A percentile compares a stretch with the other conserved stretches of the same genome.
Conservation (phyloP, 2,888 invertebrate genomes). For the Lasioglossum vierecki region DNA sequence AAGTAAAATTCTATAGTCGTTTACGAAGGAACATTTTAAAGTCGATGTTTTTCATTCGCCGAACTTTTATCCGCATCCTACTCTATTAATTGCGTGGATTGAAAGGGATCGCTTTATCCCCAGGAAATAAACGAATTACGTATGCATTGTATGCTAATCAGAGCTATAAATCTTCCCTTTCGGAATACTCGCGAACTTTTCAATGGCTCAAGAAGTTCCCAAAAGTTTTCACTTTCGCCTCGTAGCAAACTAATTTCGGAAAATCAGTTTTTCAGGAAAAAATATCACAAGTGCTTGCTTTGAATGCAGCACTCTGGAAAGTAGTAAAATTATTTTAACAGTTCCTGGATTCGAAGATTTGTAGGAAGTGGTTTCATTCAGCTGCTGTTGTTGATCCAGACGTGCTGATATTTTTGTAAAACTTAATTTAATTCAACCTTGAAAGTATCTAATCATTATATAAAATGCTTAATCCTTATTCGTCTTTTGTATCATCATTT, state of each 20-base stretch:
- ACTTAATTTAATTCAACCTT: not conserved
- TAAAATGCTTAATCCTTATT: too few species aligned
- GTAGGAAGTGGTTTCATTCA: not conserved
- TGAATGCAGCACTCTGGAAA: not conserved
- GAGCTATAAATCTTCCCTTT: conserved; percentile 15
- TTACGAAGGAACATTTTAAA: too few species aligned
- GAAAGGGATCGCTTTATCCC: conserved; percentile 26
- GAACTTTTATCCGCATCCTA: too few species aligned
- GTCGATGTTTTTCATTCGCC: too few species aligned
- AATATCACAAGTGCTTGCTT: not conserved
- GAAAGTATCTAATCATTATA: too few species aligned
- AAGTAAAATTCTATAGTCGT: too few species aligned
- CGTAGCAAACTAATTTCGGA: too few species aligned
- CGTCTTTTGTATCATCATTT: too few species aligned
- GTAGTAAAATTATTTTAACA: not conserved
- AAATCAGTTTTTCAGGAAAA: not conserved
- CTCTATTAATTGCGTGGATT: not conserved
- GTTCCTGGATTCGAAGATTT: not conserved
- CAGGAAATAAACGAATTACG: conserved; percentile 35
- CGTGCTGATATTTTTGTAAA: not conserved
- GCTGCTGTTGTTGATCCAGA: not conserved
- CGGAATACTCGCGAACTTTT: too few species aligned
- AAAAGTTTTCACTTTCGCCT: too few species aligned
- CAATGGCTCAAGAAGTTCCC: too few species aligned
- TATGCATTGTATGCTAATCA: conserved; percentile 32